Conservation (phyloP, 2,797 vertebrate genomes). For the Margarornis squamiger region DNA sequence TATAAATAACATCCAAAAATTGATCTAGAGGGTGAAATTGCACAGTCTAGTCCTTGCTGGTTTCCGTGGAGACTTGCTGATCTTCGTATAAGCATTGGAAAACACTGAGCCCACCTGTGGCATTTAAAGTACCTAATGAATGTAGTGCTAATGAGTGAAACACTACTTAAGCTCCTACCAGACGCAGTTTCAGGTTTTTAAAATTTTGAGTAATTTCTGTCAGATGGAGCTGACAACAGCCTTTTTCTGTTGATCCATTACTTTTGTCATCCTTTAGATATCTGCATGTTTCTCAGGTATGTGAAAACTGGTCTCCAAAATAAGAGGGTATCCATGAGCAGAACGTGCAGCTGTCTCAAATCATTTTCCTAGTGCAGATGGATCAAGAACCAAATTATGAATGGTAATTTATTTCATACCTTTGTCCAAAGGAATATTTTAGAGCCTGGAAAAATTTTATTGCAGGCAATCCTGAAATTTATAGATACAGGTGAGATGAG, state of each 20-base stretch:
- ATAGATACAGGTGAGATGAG: not conserved
- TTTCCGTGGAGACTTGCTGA: not conserved
- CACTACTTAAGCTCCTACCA: not conserved
- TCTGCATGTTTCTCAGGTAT: not conserved
- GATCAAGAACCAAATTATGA: not conserved
- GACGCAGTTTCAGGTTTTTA: not conserved
- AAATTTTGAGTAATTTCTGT: not conserved
- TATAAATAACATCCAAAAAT: not conserved
- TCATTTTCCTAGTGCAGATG: not conserved
- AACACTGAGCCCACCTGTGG: not conserved
- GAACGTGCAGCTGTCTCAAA: not conserved
- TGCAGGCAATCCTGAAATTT: not conserved
- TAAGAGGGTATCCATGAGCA: not conserved
- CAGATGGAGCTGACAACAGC: not conserved
- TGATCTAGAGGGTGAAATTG: not conserved
- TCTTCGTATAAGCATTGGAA: not conserved
- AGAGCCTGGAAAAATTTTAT: not conserved
- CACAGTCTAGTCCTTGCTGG: not conserved
- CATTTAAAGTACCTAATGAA: not conserved
- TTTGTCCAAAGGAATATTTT: not conserved
- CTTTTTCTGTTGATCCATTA: not conserved
- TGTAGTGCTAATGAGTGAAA: not conserved
- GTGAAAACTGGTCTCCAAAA: not conserved
- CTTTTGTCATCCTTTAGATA: not conserved
- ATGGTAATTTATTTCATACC: not conserved